phyloP scores from a whole-genome alignment of 2,113 vertebrate genomes.

The Ranitomeya imitator region DNA sequence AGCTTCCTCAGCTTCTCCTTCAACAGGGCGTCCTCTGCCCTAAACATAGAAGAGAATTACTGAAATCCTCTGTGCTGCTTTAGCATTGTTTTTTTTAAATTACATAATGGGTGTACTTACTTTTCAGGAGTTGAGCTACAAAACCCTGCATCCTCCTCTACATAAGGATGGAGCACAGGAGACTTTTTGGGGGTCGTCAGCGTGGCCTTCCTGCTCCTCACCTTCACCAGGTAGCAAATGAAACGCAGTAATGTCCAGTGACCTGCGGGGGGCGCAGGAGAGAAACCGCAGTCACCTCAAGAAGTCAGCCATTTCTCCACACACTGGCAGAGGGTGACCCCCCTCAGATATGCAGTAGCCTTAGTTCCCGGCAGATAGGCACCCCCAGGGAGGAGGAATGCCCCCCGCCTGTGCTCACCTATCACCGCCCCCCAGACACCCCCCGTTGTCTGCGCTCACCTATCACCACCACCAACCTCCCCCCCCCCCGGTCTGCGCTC shows the following conservation, averaged over 20 bases:
- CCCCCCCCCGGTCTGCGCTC: not conserved
- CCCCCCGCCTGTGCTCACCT: too few species aligned
- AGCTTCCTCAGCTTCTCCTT: constrained; percentile 58
- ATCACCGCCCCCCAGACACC: too few species aligned
- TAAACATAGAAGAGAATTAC: not conserved
- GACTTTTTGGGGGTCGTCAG: constrained; percentile 11
- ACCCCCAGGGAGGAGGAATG: too few species aligned
- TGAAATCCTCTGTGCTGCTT: not conserved
- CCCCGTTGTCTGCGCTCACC: too few species aligned
- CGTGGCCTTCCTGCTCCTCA: constrained; percentile 30
- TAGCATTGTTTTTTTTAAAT: not conserved
- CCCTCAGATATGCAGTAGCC: too few species aligned
- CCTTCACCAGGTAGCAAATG: rapidly evolving
- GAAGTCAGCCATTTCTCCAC: too few species aligned
- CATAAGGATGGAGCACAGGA: rapidly evolving
- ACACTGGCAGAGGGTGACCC: too few species aligned
- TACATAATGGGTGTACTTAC: constrained; percentile 63
- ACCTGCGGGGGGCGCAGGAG: constrained; percentile 62
- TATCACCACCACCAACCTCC: too few species aligned
- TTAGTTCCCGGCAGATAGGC: too few species aligned
- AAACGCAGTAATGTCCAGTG: constrained; percentile 65
- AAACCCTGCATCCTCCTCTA: not conserved
- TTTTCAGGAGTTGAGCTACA: constrained; percentile 73
- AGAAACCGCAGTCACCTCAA: too few species aligned
- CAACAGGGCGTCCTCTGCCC: constrained; percentile 15